Conservation (phyloP, 2,888 invertebrate species). For the Nomada flava region DNA sequence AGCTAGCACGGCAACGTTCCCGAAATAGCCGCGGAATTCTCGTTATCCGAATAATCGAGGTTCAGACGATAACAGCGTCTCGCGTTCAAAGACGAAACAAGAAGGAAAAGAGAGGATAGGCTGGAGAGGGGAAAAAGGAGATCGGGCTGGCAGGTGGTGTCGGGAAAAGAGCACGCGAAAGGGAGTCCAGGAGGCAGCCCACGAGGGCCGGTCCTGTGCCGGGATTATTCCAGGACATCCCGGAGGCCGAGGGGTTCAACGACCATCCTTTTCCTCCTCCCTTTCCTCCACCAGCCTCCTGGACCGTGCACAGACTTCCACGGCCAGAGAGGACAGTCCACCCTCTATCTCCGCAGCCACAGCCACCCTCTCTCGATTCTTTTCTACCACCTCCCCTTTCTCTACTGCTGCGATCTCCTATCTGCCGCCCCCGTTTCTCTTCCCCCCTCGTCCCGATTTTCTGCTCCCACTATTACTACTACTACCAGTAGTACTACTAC, state of each 20-base stretch:
- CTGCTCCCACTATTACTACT: constrained; percentile 64
- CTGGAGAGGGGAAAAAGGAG: not conserved
- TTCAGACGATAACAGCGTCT: constrained; percentile 39
- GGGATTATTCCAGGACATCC: constrained; percentile 66
- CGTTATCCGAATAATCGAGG: constrained; percentile 53
- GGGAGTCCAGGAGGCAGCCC: constrained; percentile 24
- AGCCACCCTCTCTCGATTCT: constrained; percentile 55
- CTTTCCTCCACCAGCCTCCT: constrained; percentile 30
- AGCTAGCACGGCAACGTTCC: constrained; percentile 18
- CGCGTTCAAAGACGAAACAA: constrained; percentile 1
- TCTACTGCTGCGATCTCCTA: too few species aligned
- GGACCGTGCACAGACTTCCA: constrained; percentile 44
- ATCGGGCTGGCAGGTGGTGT: constrained; percentile 32
- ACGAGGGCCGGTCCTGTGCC: constrained; percentile 55
- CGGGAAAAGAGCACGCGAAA: constrained; percentile 1
- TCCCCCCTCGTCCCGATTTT: constrained; percentile 17
- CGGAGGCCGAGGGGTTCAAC: constrained; percentile 69
- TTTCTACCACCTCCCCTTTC: constrained; percentile 48
- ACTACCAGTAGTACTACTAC: constrained; percentile 63
- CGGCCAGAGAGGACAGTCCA: constrained; percentile 63
- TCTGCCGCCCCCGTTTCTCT: constrained; percentile 5
- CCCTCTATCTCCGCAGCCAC: constrained; percentile 47
- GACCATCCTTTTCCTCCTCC: constrained; percentile 59
- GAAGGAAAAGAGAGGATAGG: not conserved
- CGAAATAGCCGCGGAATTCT: constrained; percentile 59